phyloP scores from a whole-genome alignment of 2,888 invertebrate genomes.

The Tubulanus polymorphus region DNA sequence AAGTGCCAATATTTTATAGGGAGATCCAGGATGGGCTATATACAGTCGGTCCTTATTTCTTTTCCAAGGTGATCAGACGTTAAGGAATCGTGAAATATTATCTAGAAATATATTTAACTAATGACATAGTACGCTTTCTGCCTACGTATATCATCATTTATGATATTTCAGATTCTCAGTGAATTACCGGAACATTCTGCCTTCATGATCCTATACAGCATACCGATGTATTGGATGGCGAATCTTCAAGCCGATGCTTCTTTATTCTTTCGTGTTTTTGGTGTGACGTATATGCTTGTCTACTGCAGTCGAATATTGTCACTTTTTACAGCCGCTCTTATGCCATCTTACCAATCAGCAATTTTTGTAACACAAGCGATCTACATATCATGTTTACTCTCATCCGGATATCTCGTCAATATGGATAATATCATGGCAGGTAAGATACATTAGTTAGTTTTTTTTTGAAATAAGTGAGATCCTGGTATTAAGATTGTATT shows the following conservation, averaged over 20 bases:
- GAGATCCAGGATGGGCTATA: slow-evolving; percentile 40
- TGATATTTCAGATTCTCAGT: slow-evolving; percentile 33
- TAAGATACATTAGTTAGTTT: slow-evolving; percentile 16
- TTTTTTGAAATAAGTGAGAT: neutral
- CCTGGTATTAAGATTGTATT: neutral
- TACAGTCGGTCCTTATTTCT: slow-evolving; percentile 30
- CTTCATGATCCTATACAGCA: slow-evolving; percentile 31
- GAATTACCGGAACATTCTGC: slow-evolving; percentile 39
- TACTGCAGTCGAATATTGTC: slow-evolving; percentile 35
- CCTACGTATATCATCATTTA: too few species aligned
- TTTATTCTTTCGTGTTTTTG: slow-evolving; percentile 31
- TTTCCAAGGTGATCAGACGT: slow-evolving; percentile 33
- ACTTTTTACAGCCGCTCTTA: slow-evolving; percentile 30
- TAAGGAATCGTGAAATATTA: neutral
- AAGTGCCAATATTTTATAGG: slow-evolving; percentile 32
- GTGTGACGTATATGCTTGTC: slow-evolving; percentile 30
- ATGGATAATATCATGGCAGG: slow-evolving; percentile 38
- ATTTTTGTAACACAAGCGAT: slow-evolving; percentile 35
- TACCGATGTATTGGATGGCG: slow-evolving; percentile 38
- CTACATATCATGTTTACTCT: slow-evolving; percentile 36
- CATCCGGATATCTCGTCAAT: slow-evolving; percentile 41
- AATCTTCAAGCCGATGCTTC: slow-evolving; percentile 29
- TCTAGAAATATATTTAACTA: neutral
- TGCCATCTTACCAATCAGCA: slow-evolving; percentile 37
- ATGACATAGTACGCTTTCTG: neutral